Evolutionary conservation across 2,888 invertebrate genomes (phyloP).

Genomic region (Eurytoma californica): DNA sequence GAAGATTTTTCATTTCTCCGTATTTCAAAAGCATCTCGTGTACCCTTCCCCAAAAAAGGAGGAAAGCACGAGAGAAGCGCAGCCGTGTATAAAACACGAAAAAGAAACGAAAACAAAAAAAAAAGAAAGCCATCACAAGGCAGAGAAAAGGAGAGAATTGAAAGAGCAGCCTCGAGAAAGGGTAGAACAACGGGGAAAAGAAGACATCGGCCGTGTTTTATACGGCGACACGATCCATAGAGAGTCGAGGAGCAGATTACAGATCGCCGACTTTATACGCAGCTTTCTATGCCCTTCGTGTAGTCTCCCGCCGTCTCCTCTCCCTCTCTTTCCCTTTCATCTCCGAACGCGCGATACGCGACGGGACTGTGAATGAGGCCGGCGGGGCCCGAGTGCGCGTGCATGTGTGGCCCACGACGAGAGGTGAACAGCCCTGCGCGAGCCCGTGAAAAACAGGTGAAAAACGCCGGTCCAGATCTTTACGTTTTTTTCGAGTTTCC

Average conservation of each 20-base stretch:
- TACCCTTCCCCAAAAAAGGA: background rate
- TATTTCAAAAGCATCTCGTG: background rate
- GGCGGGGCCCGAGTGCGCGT: slow-evolving; percentile 4
- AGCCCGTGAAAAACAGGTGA: slow-evolving; percentile 39
- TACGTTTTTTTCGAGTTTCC: background rate
- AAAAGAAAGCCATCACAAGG: background rate
- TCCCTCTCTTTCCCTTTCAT: slow-evolving; percentile 66
- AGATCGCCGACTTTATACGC: slow-evolving; percentile 45
- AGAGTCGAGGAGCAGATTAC: slow-evolving; percentile 42
- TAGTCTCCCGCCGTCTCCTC: slow-evolving; percentile 48
- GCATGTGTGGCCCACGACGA: too few species aligned
- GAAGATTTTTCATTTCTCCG: background rate
- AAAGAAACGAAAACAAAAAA: background rate
- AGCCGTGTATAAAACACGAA: background rate
- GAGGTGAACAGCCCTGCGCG: slow-evolving; percentile 5
- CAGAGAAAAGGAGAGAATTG: background rate
- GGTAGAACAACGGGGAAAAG: too few species aligned
- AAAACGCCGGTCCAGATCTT: slow-evolving; percentile 40
- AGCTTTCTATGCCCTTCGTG: slow-evolving; percentile 54
- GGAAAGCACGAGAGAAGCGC: background rate
- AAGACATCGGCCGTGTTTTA: slow-evolving; percentile 8
- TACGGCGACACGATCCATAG: slow-evolving; percentile 13
- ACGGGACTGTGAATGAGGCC: slow-evolving; percentile 64
- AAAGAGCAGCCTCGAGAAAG: background rate
- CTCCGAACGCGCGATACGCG: slow-evolving; percentile 62